These are phyloP conservation scores for Campoplex nolae DNA, from an alignment of 2,888 invertebrate genomes.

Conservation along the genomic window DNA sequence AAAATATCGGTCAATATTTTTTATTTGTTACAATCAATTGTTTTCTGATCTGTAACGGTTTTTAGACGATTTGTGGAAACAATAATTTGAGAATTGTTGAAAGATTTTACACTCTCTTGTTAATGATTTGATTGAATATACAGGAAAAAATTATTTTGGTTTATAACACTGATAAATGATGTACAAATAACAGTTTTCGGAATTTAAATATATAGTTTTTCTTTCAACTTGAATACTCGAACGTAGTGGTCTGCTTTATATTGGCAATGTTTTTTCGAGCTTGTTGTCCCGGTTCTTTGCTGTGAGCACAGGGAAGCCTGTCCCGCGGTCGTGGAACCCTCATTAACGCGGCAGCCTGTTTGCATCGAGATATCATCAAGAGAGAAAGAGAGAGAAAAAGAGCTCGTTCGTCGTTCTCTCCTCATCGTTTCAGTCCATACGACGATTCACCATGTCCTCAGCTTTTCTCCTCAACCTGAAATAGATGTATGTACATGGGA, in stretches of 20 bases:
- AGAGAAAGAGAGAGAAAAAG: neutral
- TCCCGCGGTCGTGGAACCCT: conserved; percentile 69
- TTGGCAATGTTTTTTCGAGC: conserved; percentile 57
- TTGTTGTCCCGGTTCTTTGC: conserved; percentile 48
- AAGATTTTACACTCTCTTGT: neutral
- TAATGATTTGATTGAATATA: neutral
- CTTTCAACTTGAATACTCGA: neutral
- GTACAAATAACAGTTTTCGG: neutral
- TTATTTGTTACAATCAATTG: neutral
- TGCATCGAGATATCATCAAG: conserved; percentile 78
- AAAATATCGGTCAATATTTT: neutral
- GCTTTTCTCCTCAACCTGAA: conserved; percentile 47
- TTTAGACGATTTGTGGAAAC: too few relatives aligned
- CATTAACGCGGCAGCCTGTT: conserved; percentile 80
- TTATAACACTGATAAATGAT: neutral
- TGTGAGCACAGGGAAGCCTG: conserved; percentile 41
- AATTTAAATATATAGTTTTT: neutral
- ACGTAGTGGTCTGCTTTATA: neutral
- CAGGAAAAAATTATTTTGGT: too few relatives aligned
- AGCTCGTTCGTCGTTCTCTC: conserved; percentile 66
- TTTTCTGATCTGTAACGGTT: neutral
- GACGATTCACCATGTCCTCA: conserved; percentile 61
- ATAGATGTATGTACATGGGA: neutral
- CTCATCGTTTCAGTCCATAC: conserved; percentile 68
- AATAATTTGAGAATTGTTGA: too few relatives aligned